A percentile compares a stretch with the other conserved stretches of the same genome.
These are phyloP conservation scores for Choloepus hoffmanni DNA, from an alignment of 2,113 vertebrate species.

Conservation along the genomic window DNA sequence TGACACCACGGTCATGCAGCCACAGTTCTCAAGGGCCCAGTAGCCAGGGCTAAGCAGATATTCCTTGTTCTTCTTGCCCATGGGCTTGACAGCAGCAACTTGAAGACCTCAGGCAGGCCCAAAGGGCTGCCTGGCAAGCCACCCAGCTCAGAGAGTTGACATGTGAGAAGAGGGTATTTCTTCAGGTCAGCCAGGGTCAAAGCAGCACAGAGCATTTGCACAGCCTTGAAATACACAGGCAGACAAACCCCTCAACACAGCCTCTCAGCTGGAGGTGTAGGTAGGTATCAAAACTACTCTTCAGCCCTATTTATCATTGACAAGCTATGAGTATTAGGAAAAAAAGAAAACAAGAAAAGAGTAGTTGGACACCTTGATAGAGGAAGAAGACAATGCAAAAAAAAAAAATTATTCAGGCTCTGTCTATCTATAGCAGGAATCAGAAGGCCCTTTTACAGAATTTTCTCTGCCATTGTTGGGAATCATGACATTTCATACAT, in stretches of 20 bases:
- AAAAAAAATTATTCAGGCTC: not conserved
- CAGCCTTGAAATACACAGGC: not conserved
- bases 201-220: not conserved
- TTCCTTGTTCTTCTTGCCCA: constrained; percentile 34
- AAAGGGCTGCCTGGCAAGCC: constrained; percentile 69
- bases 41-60: not conserved
- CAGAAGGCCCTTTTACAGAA: not conserved
- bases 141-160: constrained; percentile 50
- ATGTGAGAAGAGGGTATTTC: not conserved
- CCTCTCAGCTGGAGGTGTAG: not conserved
- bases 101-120: constrained; percentile 60
- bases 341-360: not conserved
- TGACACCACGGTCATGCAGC: not conserved
- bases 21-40: constrained; percentile 1
- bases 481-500: not conserved
- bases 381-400: not conserved
- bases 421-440: not conserved
- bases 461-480: not conserved
- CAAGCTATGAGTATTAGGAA: not conserved
- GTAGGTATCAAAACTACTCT: not conserved
- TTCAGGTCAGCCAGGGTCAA: not conserved
- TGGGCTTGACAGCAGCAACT: constrained; percentile 64
- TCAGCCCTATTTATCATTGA: not conserved
- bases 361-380: not conserved
- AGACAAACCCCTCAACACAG: not conserved